Percentiles rank a stretch among this genome's conserved stretches.
phyloP scores from a whole-genome alignment of 2,888 invertebrate species.

The Melanchra persicariae region DNA sequence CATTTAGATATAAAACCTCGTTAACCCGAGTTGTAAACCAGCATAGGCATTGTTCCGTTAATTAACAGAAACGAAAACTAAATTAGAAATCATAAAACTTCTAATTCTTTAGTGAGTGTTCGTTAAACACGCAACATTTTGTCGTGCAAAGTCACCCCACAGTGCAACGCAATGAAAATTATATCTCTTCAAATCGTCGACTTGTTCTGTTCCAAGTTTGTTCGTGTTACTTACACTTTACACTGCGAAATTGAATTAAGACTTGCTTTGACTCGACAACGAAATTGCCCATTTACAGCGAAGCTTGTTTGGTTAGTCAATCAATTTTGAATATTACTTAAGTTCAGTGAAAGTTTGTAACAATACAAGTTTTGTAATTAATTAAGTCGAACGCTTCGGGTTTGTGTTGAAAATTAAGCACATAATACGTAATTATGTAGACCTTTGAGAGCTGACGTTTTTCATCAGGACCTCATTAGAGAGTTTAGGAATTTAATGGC shows the following conservation, averaged over 20 bases:
- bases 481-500: no score
- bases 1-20: slow-evolving; percentile 60
- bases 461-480: no score
- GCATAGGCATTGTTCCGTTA: slow-evolving; percentile 72
- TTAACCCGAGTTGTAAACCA: slow-evolving; percentile 63
- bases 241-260: slow-evolving; percentile 67
- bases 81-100: slow-evolving; percentile 74
- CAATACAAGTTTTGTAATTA: slow-evolving; percentile 46
- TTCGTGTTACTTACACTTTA: slow-evolving; percentile 62
- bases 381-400: slow-evolving; percentile 51
- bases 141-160: slow-evolving; percentile 33
- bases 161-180: slow-evolving; percentile 56
- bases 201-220: slow-evolving; percentile 50
- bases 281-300: slow-evolving; percentile 53
- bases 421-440: not conserved
- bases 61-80: slow-evolving; percentile 75
- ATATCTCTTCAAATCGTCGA: slow-evolving; percentile 36
- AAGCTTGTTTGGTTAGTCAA: slow-evolving; percentile 54
- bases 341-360: slow-evolving; percentile 57
- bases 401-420: slow-evolving; percentile 35
- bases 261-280: slow-evolving; percentile 56
- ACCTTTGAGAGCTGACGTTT: no score
- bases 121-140: slow-evolving; percentile 64
- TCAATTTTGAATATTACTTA: slow-evolving; percentile 58
- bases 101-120: slow-evolving; percentile 74